Conservation (phyloP, 1,140 invertebrate species). For the Bursaphelenchus mucronatus region DNA sequence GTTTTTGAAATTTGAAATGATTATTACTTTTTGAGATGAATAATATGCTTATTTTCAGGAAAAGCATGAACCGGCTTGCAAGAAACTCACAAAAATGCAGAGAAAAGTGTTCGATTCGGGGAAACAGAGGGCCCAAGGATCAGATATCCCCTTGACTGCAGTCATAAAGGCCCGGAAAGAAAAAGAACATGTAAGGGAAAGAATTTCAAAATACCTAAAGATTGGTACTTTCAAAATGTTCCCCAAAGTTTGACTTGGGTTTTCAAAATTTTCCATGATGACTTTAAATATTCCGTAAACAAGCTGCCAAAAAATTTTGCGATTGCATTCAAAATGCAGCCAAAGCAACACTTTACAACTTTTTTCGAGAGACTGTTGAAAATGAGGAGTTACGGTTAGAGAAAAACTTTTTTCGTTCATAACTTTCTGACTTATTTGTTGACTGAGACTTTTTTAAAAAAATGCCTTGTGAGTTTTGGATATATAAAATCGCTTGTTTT, state of each 20-base stretch:
- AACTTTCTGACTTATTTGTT: too few relatives aligned
- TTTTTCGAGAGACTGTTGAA: too few relatives aligned
- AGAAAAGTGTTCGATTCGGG: slow-evolving; percentile 52
- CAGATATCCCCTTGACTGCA: slow-evolving; percentile 44
- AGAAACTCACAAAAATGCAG: slow-evolving; percentile 47
- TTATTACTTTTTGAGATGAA: slow-evolving; percentile 3
- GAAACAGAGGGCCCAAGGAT: slow-evolving; percentile 45
- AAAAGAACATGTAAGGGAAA: slow-evolving; percentile 40
- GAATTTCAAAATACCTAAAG: not conserved
- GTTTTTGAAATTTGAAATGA: slow-evolving; percentile 16
- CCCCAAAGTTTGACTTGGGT: not conserved
- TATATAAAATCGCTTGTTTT: too few relatives aligned
- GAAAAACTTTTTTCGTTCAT: too few relatives aligned
- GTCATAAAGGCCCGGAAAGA: slow-evolving; percentile 45
- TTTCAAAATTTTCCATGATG: not conserved
- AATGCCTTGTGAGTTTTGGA: too few relatives aligned
- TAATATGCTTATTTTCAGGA: slow-evolving; percentile 27
- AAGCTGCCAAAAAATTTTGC: not conserved
- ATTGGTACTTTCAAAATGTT: not conserved
- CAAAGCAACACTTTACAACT: not conserved
- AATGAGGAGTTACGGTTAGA: too few relatives aligned
- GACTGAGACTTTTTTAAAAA: too few relatives aligned
- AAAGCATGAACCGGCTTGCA: slow-evolving; percentile 50
- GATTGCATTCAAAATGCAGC: not conserved
- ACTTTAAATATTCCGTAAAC: not conserved